Evolutionary conservation across 1,140 invertebrate species (phyloP).

Genomic region (Adelges cooleyi): DNA sequence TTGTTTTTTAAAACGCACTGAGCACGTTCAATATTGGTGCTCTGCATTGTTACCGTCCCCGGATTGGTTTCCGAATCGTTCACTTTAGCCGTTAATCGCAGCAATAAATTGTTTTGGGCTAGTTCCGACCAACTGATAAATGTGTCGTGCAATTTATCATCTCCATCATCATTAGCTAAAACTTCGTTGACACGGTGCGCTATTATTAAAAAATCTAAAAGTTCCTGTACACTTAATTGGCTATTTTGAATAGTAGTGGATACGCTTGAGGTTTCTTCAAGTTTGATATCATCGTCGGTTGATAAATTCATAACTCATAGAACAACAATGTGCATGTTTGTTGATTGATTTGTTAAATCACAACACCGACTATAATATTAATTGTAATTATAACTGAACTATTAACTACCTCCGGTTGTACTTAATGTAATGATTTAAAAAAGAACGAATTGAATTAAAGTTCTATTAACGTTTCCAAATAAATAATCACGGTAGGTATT

Average conservation of each 20-base stretch:
- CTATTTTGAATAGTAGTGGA: neutral
- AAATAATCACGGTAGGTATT: neutral
- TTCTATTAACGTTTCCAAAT: too few species aligned
- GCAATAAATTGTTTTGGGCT: constrained; percentile 38
- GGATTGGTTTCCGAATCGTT: constrained; percentile 11
- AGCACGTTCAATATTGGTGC: constrained; percentile 34
- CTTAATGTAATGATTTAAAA: too few species aligned
- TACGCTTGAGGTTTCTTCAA: neutral
- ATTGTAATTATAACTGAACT: too few species aligned
- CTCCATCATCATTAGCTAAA: constrained; percentile 37
- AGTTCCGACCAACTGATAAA: constrained; percentile 53
- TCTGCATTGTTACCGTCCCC: constrained; percentile 30
- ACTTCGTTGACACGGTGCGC: constrained; percentile 47
- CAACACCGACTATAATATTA: too few species aligned
- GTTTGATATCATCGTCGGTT: neutral
- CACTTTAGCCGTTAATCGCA: constrained; percentile 38
- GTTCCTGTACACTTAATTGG: constrained; percentile 40
- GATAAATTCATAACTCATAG: constrained; percentile 22
- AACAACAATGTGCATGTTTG: constrained; percentile 1
- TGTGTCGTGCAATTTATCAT: constrained; percentile 42
- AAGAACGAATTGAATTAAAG: too few species aligned
- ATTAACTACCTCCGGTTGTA: too few species aligned
- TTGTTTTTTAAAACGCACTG: constrained; percentile 38
- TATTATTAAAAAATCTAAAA: constrained; percentile 58
- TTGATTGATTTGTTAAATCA: neutral